Evolutionary conservation across 2,113 vertebrate species (phyloP), one percentile per base, ranked within the genome.

Genomic region (Sorex fumeus): DNA sequence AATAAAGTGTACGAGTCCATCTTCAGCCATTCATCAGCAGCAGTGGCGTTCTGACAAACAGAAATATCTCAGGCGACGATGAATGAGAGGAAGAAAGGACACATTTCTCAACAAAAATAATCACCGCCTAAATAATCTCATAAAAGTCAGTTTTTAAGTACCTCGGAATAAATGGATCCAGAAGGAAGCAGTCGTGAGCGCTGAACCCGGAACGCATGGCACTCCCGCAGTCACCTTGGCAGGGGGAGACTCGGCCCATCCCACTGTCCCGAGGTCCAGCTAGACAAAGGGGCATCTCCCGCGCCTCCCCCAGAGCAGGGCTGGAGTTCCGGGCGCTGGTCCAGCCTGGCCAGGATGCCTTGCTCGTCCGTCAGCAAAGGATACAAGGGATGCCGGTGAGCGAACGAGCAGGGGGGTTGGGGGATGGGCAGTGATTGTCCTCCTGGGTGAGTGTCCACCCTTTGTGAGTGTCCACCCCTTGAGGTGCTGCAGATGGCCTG

Each of bases 1-100:
- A 99, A 99, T 99, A 99, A 99, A 99, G 99, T 99, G 99, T 99
- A 99, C 98, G 98, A 98, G 98, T 99, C 99, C 98, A 98, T 99
- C 98, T 98, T 99, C 98, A 98, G 98, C 98, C 99, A 99, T 99
- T 99, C 98, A 99, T 99, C 99, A 99, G 98, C 96, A 94, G 97
- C 94, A 93, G 97, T 98, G 97, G 97, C 98, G 97, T 97, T 97
- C 98, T 98, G 98, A 98, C 98, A 98, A 98, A 98, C 98, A 98
- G 98, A 98, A 98, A 98, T 98, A 98, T 98, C 98, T 98, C 95
- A 96, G 97, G 96, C 32, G 95, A 95, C 98, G 97, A 98, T 98
- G 98, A 98, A 98, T 98, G 98, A 98, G 97, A 96, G 96, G 98
- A 96, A 98, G 97, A 98, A 98, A 98, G 98, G 97, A 98, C 97